Percentiles rank a stretch among this genome's conserved stretches.
These are phyloP conservation scores for Allolobophora icterica DNA, from an alignment of 2,888 invertebrate genomes.

Conservation along the genomic window DNA sequence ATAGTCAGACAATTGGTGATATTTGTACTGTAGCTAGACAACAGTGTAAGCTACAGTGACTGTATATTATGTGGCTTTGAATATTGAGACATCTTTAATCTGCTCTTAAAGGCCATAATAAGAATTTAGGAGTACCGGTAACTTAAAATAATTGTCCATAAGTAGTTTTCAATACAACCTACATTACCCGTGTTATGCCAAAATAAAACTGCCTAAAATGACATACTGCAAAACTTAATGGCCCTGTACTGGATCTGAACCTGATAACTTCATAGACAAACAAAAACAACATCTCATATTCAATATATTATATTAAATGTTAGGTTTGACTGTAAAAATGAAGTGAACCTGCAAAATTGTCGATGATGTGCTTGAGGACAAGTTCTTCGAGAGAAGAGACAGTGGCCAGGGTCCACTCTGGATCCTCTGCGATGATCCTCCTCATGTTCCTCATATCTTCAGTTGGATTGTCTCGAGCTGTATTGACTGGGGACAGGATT, in stretches of 20 bases:
- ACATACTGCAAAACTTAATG: neutral
- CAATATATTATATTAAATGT: too few species aligned
- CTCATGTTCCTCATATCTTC: constrained; percentile 52
- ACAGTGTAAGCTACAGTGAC: neutral
- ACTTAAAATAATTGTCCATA: neutral
- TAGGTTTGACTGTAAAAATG: neutral
- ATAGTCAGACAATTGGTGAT: neutral
- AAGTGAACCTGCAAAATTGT: constrained; percentile 62
- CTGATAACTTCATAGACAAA: neutral
- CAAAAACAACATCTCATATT: neutral
- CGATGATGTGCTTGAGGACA: constrained; percentile 60
- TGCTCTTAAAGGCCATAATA: neutral
- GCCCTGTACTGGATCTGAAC: neutral
- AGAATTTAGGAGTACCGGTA: neutral
- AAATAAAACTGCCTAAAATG: neutral
- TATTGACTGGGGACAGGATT: constrained; percentile 34
- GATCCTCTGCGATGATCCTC: constrained; percentile 65
- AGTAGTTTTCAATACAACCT: neutral
- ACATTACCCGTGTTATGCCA: neutral
- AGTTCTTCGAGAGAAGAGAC: constrained; percentile 63
- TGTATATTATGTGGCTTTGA: neutral
- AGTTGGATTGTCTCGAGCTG: constrained; percentile 45
- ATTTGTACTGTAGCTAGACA: neutral
- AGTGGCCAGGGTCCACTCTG: constrained; percentile 65
- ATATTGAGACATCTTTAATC: neutral